Evolutionary conservation across 2,888 invertebrate species (phyloP), one percentile per base, ranked within the genome.

Genomic region (Drosophila borealis): DNA sequence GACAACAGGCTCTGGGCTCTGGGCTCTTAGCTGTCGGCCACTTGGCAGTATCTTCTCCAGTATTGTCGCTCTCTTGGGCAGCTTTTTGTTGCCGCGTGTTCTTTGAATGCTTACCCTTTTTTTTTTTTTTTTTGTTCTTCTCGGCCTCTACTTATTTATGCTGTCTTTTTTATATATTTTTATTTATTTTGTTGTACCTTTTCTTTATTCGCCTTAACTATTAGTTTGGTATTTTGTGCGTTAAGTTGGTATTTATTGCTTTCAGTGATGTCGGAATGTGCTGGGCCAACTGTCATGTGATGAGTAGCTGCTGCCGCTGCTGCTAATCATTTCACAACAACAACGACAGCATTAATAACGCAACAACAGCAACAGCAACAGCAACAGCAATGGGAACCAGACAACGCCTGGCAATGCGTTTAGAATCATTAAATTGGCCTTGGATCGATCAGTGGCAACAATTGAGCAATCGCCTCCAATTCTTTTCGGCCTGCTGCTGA

Each of bases 161-260:
- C 59, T 46, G 29, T 67, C 65, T 71, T 71, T 25, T 49, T 65
- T 39, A 60, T 61, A 17, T 17, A 17, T 17, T 17, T 14, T 37
- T 29, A 11, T 59, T 34, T 49, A 17, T 17, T 55, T 54, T 65
- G 11, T 17, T 21, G 36, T 36, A 17, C 55, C 45, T 68, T 50
- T 64, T 54, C 57, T 59, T 54, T 56, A 78, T 88, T 87, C 83
- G 75, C 69, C 83, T 83, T 83, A 88, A 83, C 86, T 86, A 89
- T 85, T 87, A 82, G 88, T 86, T 90, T 83, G 90, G 90, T 80
- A 90, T 90, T 91, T 89, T 89, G 86, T 91, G 90, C 90, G 90
- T 91, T 91, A 91, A 91, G 87, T 91, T 89, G 90, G 90, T 91
- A 91, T 91, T 91, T 91, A 91, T 91, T 91, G 90, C 89, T 90